Evolutionary conservation across 2,113 vertebrate genomes (phyloP), one percentile per base, ranked within the genome.

Genomic region (Sapayoa aenigma): DNA sequence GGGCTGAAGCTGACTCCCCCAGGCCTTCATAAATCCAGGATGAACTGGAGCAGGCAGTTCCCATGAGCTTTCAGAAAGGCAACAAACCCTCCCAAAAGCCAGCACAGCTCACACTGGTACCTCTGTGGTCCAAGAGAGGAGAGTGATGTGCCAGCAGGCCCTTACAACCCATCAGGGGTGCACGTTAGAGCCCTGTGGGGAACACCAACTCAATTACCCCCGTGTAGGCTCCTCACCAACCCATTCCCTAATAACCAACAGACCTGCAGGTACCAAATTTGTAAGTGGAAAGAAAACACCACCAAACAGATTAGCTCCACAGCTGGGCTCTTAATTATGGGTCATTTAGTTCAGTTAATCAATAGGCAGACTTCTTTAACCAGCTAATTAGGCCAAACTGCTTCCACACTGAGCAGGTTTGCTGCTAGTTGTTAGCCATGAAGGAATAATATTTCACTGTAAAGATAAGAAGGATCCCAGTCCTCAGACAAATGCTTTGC

Each of bases 311-410:
- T 95, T 90, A 96, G 91, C 90, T 89, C 81, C 73, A 84, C 77
- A 92, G 89, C 15, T 89, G 88, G 88, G 93, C 95, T 97, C 91
- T 95, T 95, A 96, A 97, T 97, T 97, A 97, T 94, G 95, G 94
- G 95, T 97, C 95, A 96, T 97, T 97, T 97, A 92, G 94, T 96
- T 97, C 78, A 93, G 84, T 96, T 95, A 97, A 97, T 97, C 97
- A 97, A 97, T 97, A 96, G 94, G 94, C 94, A 97, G 94, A 90
- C 94, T 96, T 91, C 96, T 97, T 97, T 95, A 95, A 95, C 96
- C 9, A 4, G 93, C 96, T 97, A 97, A 97, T 97, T 97, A 95
- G 66, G 78, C 91, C 91, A 71, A 92, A 96, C 93, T 92, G 94
- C 84, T 92, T 89, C 94, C 93, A 91, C 91, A 87, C 94, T 56